Percentiles rank a stretch among this genome's conserved stretches.
phyloP scores from a whole-genome alignment of 2,888 invertebrate species.

The Ormyrus labotus region DNA sequence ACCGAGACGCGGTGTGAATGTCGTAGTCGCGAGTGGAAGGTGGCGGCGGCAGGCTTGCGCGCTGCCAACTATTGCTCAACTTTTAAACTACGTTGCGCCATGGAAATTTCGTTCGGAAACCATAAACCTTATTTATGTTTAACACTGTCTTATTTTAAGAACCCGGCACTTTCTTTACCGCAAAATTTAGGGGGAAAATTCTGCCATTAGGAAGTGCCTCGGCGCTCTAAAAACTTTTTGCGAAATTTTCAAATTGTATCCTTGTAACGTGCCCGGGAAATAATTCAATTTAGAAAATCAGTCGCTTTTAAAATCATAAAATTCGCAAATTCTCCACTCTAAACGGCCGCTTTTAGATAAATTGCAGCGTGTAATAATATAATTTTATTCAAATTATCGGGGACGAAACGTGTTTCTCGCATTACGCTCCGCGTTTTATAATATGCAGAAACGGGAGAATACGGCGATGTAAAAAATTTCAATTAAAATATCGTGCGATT shows the following conservation, averaged over 20 bases:
- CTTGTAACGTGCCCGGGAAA: no score
- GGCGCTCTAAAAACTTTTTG: background rate
- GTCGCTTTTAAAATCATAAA: no score
- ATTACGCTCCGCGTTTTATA: no score
- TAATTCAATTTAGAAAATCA: no score
- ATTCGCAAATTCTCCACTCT: no score
- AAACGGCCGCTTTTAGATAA: no score
- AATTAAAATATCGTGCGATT: no score
- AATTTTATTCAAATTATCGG: no score
- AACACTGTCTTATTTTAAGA: conserved; percentile 39
- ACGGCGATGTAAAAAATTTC: no score
- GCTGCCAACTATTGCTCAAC: conserved; percentile 38
- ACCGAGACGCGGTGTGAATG: background rate
- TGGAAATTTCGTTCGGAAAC: conserved; percentile 48
- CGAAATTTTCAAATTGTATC: conserved; percentile 25
- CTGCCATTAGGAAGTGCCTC: conserved; percentile 20
- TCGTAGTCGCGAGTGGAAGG: background rate
- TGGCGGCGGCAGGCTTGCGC: background rate
- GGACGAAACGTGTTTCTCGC: no score
- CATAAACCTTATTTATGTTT: conserved; percentile 44
- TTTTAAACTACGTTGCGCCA: conserved; percentile 38
- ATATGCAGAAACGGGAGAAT: no score
- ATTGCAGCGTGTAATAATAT: no score
- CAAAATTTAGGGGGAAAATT: conserved; percentile 31
- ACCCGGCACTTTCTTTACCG: conserved; percentile 29